Evolutionary conservation across 2,888 invertebrate species (phyloP).

Genomic region (Anagyrus pseudococci): DNA sequence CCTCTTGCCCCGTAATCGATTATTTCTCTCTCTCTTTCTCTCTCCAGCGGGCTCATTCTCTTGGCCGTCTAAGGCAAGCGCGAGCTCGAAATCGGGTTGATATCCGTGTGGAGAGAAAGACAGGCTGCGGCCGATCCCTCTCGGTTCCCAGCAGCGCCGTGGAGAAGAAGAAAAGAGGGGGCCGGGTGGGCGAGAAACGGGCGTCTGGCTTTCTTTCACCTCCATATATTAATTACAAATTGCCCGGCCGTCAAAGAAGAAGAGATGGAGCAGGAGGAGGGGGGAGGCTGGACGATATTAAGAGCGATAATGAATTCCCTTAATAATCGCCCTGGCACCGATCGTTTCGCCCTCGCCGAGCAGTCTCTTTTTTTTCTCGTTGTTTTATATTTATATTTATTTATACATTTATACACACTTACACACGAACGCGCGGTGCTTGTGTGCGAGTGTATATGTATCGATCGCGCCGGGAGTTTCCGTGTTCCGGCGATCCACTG

Average conservation of each 20-base stretch:
- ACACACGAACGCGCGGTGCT: background rate
- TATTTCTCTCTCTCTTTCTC: background rate
- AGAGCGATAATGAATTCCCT: constrained; percentile 37
- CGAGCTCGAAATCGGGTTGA: constrained; percentile 31
- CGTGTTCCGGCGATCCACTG: constrained; percentile 40
- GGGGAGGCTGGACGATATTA: constrained; percentile 21
- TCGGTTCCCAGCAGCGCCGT: no score
- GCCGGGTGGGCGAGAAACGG: background rate
- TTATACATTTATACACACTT: no score
- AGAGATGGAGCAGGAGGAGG: background rate
- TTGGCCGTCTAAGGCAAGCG: background rate
- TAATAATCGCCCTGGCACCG: constrained; percentile 38
- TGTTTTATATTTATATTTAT: no score
- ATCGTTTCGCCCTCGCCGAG: constrained; percentile 13
- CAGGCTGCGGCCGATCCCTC: no score
- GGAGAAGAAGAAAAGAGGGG: background rate
- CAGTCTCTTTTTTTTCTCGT: background rate
- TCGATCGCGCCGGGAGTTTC: constrained; percentile 26
- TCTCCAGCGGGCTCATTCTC: background rate
- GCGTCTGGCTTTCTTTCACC: constrained; percentile 31
- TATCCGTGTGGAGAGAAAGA: constrained; percentile 1
- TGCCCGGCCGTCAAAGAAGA: constrained; percentile 10
- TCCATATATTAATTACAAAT: constrained; percentile 36
- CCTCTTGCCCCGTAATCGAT: no score
- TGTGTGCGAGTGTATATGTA: background rate